phyloP scores from a whole-genome alignment of 2,888 invertebrate species.

The Adelognathus sp. region DNA sequence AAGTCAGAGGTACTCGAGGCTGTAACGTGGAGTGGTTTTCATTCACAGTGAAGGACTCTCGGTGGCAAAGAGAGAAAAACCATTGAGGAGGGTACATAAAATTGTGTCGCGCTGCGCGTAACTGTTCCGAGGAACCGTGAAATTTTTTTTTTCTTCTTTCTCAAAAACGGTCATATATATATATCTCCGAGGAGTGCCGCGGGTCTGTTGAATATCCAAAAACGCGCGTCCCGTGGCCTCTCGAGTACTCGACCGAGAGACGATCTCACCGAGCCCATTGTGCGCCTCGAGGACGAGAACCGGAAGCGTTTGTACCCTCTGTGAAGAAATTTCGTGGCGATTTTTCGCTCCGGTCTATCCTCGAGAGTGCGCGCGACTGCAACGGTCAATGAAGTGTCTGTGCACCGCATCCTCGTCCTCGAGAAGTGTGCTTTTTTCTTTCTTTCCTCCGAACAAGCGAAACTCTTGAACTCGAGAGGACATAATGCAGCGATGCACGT shows the following conservation, averaged over 20 bases:
- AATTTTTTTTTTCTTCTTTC: slow-evolving; percentile 21
- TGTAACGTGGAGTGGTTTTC: slow-evolving; percentile 18
- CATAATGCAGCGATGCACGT: neutral
- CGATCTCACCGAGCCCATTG: slow-evolving; percentile 41
- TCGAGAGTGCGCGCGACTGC: neutral
- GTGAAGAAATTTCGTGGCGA: slow-evolving; percentile 10
- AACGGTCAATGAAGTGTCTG: slow-evolving; percentile 40
- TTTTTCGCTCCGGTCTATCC: slow-evolving; percentile 10
- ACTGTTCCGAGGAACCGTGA: slow-evolving; percentile 37
- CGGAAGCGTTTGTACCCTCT: slow-evolving; percentile 40
- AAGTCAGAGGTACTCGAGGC: neutral
- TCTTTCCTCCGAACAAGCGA: slow-evolving; percentile 26
- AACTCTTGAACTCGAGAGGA: neutral
- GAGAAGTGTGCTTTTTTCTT: slow-evolving; percentile 5
- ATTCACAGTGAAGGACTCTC: slow-evolving; percentile 14
- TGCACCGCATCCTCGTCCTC: slow-evolving; percentile 22
- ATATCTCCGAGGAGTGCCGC: slow-evolving; percentile 17
- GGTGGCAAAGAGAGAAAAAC: neutral
- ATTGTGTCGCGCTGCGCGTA: slow-evolving; percentile 18
- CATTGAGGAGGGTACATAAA: neutral
- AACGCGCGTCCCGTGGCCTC: neutral
- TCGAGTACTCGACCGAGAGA: slow-evolving; percentile 32
- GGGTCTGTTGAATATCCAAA: slow-evolving; percentile 43
- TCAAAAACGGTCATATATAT: slow-evolving; percentile 28
- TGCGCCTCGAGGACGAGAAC: slow-evolving; percentile 47